A percentile compares a stretch with the other conserved stretches of the same genome.
Evolutionary conservation across 2,113 vertebrate species (phyloP).

Genomic region (Microtus pennsylvanicus): DNA sequence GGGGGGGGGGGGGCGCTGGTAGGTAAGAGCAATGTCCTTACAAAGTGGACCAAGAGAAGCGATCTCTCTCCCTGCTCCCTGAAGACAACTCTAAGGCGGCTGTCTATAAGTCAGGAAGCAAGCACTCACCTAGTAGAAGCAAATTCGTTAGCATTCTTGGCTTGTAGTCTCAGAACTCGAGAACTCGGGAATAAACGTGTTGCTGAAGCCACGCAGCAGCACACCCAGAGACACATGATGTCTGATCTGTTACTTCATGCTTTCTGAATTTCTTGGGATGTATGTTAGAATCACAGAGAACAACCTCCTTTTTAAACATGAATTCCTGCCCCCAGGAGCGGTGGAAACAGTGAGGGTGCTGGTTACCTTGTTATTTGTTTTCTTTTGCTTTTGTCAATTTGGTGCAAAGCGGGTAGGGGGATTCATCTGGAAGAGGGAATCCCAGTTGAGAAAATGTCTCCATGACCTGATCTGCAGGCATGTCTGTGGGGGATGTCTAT

Average conservation of each 20-base stretch:
- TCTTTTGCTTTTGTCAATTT: neutral
- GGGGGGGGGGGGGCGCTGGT: neutral
- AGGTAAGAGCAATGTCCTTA: neutral
- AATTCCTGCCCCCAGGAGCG: neutral
- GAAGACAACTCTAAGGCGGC: neutral
- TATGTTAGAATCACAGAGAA: neutral
- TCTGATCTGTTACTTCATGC: neutral
- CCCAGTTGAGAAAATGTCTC: neutral
- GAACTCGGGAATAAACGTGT: neutral
- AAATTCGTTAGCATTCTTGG: neutral
- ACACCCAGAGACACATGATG: neutral
- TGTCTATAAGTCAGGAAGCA: neutral
- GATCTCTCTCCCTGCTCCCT: neutral
- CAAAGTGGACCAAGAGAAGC: neutral
- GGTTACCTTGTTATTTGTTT: neutral
- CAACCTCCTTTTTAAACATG: slow-evolving; percentile 11
- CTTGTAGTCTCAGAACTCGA: neutral
- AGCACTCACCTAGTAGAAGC: neutral
- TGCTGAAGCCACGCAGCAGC: neutral
- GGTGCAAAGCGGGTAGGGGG: fast-evolving
- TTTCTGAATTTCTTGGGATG: neutral
- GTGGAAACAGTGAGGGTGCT: neutral
- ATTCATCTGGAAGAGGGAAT: neutral
- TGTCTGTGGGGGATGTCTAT: neutral
- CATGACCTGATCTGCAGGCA: neutral